Evolutionary conservation across 1,140 invertebrate genomes (phyloP).

Genomic region (Oncopeltus fasciatus): DNA sequence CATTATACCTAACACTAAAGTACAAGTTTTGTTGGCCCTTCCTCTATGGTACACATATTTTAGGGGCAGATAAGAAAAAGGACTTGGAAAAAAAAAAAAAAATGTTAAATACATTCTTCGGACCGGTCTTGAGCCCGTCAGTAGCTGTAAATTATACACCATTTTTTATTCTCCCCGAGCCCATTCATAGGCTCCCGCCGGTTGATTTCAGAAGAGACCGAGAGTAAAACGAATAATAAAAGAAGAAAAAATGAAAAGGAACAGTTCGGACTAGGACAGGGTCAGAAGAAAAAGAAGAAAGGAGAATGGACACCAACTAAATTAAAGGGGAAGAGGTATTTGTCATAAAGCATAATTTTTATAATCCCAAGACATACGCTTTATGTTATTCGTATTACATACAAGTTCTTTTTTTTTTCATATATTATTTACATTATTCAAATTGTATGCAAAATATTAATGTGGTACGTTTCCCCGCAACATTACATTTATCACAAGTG

Average conservation of each 20-base stretch:
- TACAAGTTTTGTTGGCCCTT: slow-evolving; percentile 2
- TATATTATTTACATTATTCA: no score
- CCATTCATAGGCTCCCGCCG: not conserved
- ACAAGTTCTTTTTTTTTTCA: no score
- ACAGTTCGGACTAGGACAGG: not conserved
- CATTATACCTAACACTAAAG: not conserved
- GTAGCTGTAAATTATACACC: slow-evolving; percentile 3
- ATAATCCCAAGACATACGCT: no score
- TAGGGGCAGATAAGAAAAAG: not conserved
- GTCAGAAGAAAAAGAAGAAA: no score
- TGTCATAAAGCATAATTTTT: no score
- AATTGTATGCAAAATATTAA: no score
- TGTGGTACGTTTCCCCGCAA: no score
- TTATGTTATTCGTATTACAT: no score
- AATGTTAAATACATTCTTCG: slow-evolving; percentile 2
- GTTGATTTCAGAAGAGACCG: not conserved
- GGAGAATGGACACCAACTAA: no score
- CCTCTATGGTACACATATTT: not conserved
- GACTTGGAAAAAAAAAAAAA: not conserved
- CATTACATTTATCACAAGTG: no score
- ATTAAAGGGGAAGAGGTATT: no score
- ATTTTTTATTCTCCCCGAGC: not conserved
- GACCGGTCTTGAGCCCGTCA: not conserved
- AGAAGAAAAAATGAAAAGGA: not conserved
- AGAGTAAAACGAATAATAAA: not conserved